Conservation (phyloP, 2,797 vertebrate genomes). For the Hirundo rustica region DNA sequence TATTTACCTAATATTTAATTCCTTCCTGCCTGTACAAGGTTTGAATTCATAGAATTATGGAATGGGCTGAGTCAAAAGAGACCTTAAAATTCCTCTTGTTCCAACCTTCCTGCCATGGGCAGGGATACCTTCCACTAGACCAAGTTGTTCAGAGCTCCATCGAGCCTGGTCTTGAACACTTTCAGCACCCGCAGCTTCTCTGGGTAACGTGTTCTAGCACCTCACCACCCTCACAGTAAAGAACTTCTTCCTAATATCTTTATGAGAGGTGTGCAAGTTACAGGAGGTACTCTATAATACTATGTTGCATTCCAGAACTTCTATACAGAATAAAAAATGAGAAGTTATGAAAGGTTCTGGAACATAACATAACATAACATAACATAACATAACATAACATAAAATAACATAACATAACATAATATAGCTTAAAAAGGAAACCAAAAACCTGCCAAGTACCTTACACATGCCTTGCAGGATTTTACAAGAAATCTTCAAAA, state of each 20-base stretch:
- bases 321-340: no score
- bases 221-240: neutral
- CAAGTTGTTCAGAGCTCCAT: neutral
- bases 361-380: neutral
- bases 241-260: neutral
- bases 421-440: neutral
- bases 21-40: neutral
- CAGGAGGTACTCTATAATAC: neutral
- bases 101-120: neutral
- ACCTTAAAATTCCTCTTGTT: neutral
- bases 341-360: neutral
- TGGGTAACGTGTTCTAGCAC: neutral
- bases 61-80: neutral
- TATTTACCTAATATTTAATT: neutral
- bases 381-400: no score
- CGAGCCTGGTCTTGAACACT: neutral
- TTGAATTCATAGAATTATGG: neutral
- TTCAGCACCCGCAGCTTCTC: neutral
- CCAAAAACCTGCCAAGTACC: neutral
- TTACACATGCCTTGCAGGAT: neutral
- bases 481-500: neutral
- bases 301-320: neutral
- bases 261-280: neutral
- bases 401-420: neutral
- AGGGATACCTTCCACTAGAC: neutral